phyloP scores from a whole-genome alignment of 1,140 invertebrate genomes.

The Eumaeus atala region DNA sequence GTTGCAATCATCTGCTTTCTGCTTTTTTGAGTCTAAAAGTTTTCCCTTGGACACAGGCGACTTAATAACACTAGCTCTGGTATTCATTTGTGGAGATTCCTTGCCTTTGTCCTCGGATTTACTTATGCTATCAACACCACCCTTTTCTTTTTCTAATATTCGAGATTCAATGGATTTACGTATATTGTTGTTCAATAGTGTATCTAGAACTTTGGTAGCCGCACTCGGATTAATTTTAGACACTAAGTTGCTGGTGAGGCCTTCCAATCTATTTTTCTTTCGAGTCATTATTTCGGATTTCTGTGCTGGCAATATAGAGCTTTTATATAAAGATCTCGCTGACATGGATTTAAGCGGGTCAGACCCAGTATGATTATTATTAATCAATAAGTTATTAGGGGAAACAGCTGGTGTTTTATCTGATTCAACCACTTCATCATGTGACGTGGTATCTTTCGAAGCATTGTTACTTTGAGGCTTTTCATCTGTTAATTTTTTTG shows the following conservation, averaged over 20 bases:
- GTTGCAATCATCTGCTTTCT: conserved; percentile 43
- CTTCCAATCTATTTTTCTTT: conserved; percentile 76
- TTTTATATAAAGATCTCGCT: conserved; percentile 61
- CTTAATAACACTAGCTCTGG: conserved; percentile 73
- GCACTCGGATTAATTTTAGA: conserved; percentile 73
- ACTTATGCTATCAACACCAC: conserved; percentile 38
- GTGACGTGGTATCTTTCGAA: conserved; percentile 43
- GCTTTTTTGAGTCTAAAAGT: conserved; percentile 63
- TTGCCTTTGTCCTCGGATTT: conserved; percentile 54
- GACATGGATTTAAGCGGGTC: conserved; percentile 66
- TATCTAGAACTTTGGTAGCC: conserved; percentile 70
- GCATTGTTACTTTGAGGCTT: conserved; percentile 30
- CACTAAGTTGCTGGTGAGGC: conserved; percentile 72
- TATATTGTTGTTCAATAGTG: conserved; percentile 70
- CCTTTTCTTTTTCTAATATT: conserved; percentile 68
- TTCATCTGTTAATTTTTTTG: conserved; percentile 69
- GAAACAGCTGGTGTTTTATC: conserved; percentile 32
- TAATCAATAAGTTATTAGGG: conserved; percentile 34
- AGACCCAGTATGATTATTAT: conserved; percentile 42
- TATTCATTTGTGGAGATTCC: conserved; percentile 56
- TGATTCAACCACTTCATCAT: conserved; percentile 38
- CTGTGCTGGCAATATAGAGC: conserved; percentile 59
- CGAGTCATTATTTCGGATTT: conserved; percentile 74
- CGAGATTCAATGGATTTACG: conserved; percentile 72
- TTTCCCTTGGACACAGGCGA: conserved; percentile 72